phyloP scores from a whole-genome alignment of 2,888 invertebrate genomes.

The Eupithecia subfuscata region DNA sequence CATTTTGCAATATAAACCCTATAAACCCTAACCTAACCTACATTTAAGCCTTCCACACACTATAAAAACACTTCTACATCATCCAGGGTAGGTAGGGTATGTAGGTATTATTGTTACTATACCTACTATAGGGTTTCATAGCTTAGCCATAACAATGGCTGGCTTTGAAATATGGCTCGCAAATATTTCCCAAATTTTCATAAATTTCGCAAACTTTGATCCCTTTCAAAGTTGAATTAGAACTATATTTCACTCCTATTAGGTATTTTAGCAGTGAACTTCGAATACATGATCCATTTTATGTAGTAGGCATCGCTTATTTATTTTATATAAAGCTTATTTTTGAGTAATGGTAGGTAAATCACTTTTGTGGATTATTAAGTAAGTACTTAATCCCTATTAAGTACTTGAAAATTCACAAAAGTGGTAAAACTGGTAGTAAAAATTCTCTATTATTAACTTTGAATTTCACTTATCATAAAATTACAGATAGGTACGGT shows the following conservation, averaged over 20 bases:
- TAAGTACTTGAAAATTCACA: too few relatives aligned
- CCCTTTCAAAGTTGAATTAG: slow-evolving; percentile 22
- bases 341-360: neutral
- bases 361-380: neutral
- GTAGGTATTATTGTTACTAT: neutral
- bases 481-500: too few relatives aligned
- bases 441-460: too few relatives aligned
- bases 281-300: neutral
- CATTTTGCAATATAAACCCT: neutral
- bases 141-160: neutral
- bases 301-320: too few relatives aligned
- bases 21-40: too few relatives aligned
- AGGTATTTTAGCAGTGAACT: neutral
- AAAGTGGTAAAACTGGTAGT: too few relatives aligned
- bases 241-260: neutral
- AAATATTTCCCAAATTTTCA: slow-evolving; percentile 12
- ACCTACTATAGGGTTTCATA: neutral
- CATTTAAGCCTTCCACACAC: neutral
- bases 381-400: too few relatives aligned
- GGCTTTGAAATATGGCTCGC: neutral
- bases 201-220: slow-evolving; percentile 21
- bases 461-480: too few relatives aligned
- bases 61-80: neutral
- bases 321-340: neutral
- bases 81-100: neutral